Conservation (phyloP, 2,888 invertebrate species). For the Leistus spinibarbis region DNA sequence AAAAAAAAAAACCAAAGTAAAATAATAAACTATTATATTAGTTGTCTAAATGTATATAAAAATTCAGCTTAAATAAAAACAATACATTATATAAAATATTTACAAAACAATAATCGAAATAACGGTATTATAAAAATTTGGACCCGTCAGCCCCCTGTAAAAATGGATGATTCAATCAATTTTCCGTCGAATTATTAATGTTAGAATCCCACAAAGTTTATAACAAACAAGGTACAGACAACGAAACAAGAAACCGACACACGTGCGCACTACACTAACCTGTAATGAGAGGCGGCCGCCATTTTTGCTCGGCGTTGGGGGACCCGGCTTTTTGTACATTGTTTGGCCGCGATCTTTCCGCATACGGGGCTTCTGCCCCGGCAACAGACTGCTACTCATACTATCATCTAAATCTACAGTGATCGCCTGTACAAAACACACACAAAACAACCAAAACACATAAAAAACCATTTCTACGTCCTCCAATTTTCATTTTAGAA, state of each 20-base stretch:
- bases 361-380: constrained; percentile 57
- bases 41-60: too few relatives aligned
- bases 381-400: constrained; percentile 54
- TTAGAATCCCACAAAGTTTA: not conserved
- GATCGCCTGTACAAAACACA: constrained; percentile 49
- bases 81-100: too few relatives aligned
- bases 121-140: too few relatives aligned
- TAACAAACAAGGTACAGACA: not conserved
- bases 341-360: constrained; percentile 70
- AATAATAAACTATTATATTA: too few relatives aligned
- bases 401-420: constrained; percentile 54
- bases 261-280: constrained; percentile 54
- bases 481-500: not conserved
- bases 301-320: constrained; percentile 86
- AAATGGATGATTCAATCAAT: too few relatives aligned
- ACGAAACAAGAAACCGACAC: not conserved
- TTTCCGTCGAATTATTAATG: not conserved
- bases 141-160: too few relatives aligned
- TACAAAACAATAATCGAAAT: too few relatives aligned
- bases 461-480: constrained; percentile 21
- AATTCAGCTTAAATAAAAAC: too few relatives aligned
- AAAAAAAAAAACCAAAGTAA: too few relatives aligned
- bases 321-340: constrained; percentile 83
- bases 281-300: constrained; percentile 74
- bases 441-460: not conserved